Evolutionary conservation across 2,113 vertebrate species (phyloP), one percentile per base, ranked within the genome.

Genomic region (Falcunculus frontatus): DNA sequence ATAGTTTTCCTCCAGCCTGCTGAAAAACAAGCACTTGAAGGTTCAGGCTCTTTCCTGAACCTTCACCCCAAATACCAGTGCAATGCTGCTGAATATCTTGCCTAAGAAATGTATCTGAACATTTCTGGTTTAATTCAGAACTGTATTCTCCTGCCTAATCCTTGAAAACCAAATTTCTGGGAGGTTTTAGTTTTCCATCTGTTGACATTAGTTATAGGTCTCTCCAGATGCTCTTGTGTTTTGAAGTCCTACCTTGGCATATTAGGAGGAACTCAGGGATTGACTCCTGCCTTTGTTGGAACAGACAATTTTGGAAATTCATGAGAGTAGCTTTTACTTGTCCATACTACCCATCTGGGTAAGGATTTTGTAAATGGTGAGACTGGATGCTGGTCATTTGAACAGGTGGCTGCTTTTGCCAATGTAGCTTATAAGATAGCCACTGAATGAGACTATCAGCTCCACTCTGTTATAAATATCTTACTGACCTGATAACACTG

Each of bases 381-480:
- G 44, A 18, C n/a, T 82, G n/a, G 16, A 16, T 73, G 33, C 50
- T 80, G 52, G 13, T 87, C 11, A 27, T 62, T 77, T 77, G 52
- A 85, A 47, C n/a, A 55, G 57, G 46, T 9, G 11, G 17, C 59
- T 90, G 59, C 23, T 92, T 88, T 93, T 92, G 26, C 49, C 47
- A 17, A 0, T n/a, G 55, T 37, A 35, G 29, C 29, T 52, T 50
- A 1, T 50, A 41, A 83, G 10, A 27, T 35, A 87, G 23, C 26
- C 32, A 42, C 39, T 73, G 60, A 87, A 59, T 63, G 55, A 93
- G 53, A 74, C 30, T 62, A 59, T 47, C 35, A 52, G 1, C 50
- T 81, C 64, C 41, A 50, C 73, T 78, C 35, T 81, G 64, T 94
- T 96, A 96, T 75, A 92, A 93, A 95, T 96, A 93, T 68, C 64